Base-by-base conservation (phyloP, 2,797 vertebrate genomes). In the Dermochelys coriacea region DNA sequence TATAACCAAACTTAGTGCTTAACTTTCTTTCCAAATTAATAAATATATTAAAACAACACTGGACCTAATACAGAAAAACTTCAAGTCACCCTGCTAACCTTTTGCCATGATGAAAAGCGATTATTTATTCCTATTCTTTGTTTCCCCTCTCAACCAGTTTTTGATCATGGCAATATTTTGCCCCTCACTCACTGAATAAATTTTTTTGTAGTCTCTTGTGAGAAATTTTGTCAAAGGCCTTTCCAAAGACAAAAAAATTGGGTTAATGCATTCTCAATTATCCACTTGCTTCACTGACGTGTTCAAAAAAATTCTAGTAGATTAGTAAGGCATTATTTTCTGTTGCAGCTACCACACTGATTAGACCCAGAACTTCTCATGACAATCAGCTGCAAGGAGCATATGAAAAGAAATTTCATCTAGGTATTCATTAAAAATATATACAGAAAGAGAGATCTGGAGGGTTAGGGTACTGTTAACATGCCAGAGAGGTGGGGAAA, bases 161-260 rank as follows among this genome's bases (percentile, higher is more conserved):
- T 85, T 29, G n/a, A 19, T 54, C 31, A 52, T 3, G 25, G 68
- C 41, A 83, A 77, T 61, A 89, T 50, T 41, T 84, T 83, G 45
- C 27, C 84, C 8, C 6, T 85, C 37, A 14, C 37, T 51, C 59
- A 57, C 85, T 54, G 23, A 59, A 84, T 93, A 68, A 31, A 50
- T 27, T 21, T 88, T 52, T 87, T 77, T 54, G 61, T 27, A 85
- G 37, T 0, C 16, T 31, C 90, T 41, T 80, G 50, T 23, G 52
- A 86, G 0, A 0, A 57, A 87, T 86, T 50, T 0, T 0, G 34
- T 10, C 47, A 41, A 93, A 61, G 9, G 21, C 37, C n/a, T 71
- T 41, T 71, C 37, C 68, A 21, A 71, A 71, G 37, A 71, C n/a
- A 19, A 41, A 41, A 41, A 71, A 71, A 37, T 41, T 34, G 31